These are phyloP conservation scores for Poeciliopsis turneri DNA, from an alignment of 2,797 vertebrate genomes.

Conservation along the genomic window DNA sequence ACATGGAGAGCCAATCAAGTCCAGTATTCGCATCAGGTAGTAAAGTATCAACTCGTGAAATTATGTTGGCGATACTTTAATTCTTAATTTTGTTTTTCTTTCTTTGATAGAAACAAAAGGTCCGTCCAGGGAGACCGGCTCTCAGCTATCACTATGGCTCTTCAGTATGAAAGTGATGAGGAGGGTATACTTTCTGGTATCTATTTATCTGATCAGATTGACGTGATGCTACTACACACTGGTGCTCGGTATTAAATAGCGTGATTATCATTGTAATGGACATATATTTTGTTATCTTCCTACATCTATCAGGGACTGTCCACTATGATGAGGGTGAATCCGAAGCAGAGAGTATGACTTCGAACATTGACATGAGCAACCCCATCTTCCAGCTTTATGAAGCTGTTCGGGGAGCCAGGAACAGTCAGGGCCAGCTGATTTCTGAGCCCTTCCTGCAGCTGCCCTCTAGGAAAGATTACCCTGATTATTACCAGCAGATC, in stretches of 20 bases:
- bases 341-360: conserved; percentile 93
- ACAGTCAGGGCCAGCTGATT: conserved; percentile 95
- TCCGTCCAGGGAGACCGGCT: conserved; percentile 93
- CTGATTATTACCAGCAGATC: conserved; percentile 98
- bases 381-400: conserved; percentile 97
- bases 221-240: neutral
- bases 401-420: conserved; percentile 90
- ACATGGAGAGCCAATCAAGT: conserved; percentile 92
- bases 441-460: conserved; percentile 97
- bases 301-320: conserved; percentile 81
- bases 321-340: conserved; percentile 97
- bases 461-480: conserved; percentile 96
- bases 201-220: neutral
- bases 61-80: neutral
- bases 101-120: conserved; percentile 88
- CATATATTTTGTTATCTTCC: neutral
- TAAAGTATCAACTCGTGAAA: neutral
- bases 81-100: neutral
- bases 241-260: neutral
- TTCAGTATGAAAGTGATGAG: conserved; percentile 99
- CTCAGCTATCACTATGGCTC: conserved; percentile 94
- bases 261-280: neutral
- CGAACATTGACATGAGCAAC: conserved; percentile 93
- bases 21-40: conserved; percentile 95
- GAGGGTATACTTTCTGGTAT: conserved; percentile 93